phyloP scores from a whole-genome alignment of 2,888 invertebrate species.

The Conistra vaccinii region DNA sequence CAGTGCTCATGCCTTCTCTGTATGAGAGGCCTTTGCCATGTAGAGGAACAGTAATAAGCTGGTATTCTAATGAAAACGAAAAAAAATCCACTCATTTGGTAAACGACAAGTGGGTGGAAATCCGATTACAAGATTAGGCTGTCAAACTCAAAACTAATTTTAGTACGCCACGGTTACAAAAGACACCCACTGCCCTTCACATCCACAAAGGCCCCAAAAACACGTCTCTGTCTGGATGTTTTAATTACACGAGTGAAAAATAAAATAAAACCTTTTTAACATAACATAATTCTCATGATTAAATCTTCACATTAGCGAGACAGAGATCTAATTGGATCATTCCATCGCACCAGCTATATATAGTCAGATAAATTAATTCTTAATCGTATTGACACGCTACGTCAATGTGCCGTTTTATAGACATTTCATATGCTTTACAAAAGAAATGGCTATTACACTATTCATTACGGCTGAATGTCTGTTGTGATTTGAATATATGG shows the following conservation, averaged over 20 bases:
- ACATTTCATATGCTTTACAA: not conserved
- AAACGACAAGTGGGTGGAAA: not conserved
- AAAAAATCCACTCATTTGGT: not conserved
- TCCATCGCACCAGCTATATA: constrained; percentile 16
- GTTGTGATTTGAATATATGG: too few species aligned
- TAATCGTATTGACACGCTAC: not conserved
- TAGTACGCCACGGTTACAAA: not conserved
- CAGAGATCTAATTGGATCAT: constrained; percentile 11
- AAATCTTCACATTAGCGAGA: not conserved
- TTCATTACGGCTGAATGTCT: too few species aligned
- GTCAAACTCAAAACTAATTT: not conserved
- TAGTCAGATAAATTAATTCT: not conserved
- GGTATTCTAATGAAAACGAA: not conserved
- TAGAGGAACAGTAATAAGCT: too few species aligned
- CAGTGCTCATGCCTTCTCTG: too few species aligned
- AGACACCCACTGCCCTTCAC: not conserved
- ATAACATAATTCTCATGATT: not conserved
- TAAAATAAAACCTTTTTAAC: not conserved
- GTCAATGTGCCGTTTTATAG: not conserved
- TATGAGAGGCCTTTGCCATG: too few species aligned
- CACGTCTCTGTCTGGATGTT: not conserved
- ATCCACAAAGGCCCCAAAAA: not conserved
- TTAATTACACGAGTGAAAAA: not conserved
- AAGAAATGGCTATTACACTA: too few species aligned
- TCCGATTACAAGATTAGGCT: not conserved